Evolutionary conservation across 2,113 vertebrate genomes (phyloP), one percentile per base, ranked within the genome.

Genomic region (Ciconia stormi): DNA sequence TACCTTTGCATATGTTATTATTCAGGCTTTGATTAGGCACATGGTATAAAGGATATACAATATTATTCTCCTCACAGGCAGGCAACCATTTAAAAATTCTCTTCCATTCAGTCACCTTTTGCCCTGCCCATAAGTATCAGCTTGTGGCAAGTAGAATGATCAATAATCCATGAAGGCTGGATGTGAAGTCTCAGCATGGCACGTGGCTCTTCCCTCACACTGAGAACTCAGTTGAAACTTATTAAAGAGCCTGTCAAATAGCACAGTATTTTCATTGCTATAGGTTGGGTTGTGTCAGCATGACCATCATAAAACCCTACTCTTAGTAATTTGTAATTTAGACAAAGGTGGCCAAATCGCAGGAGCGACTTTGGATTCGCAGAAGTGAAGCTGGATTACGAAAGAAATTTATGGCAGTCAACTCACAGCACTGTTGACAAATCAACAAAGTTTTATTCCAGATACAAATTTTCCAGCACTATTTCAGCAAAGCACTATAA

Each of bases 21-120:
- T 72, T 79, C 78, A 83, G 92, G 32, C 62, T 90, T 96, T 81
- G 83, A 90, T 81, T 93, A 94, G 50, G 29, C 26, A 38, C 26
- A 46, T 23, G n/a, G 38, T 46, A 38, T 29, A 90, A 63, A 83
- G 66, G 30, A 81, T 72, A 71, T 14, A 49, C 18, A 87, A 53
- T 38, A 67, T 46, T 61, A 50, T 40, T 93, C 61, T 94, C 46
- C 72, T 93, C 59, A 63, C n/a, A 61, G 71, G 40, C 34, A 73
- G 47, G 34, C 13, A 89, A 85, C 23, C 26, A 34, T 80, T 90
- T 90, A 83, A 63, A 95, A 65, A 89, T 46, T 65, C 34, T 38
- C 67, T 96, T 32, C 36, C 36, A 65, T 38, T 86, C 63, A 21
- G 36, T 90, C 82, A 95, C 79, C 76, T 82, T 59, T 49, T 26